A percentile compares a stretch with the other conserved stretches of the same genome.
Conservation (phyloP, 1,140 invertebrate genomes). For the Lepidurus arcticus region DNA sequence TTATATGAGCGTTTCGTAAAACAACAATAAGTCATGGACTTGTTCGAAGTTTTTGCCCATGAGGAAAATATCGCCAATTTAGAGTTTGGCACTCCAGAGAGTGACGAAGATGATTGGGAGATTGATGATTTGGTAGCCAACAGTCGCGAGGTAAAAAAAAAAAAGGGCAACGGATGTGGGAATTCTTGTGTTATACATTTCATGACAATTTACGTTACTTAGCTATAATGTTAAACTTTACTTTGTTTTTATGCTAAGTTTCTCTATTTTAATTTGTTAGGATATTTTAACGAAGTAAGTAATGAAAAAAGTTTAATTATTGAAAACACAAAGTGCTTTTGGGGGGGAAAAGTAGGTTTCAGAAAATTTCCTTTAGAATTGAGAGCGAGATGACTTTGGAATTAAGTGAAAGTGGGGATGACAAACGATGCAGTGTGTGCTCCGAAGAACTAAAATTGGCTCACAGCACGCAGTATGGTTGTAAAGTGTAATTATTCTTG, state of each 20-base stretch:
- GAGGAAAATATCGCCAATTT: conserved; percentile 24
- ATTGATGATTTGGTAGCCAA: neutral
- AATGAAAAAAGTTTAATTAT: too few species aligned
- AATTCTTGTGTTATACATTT: too few species aligned
- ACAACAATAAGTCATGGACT: neutral
- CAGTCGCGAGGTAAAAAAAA: neutral
- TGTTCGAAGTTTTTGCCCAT: neutral
- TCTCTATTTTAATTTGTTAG: neutral
- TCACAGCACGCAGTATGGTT: neutral
- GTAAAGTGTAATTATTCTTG: neutral
- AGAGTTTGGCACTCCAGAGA: neutral
- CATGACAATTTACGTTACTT: neutral
- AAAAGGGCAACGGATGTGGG: neutral
- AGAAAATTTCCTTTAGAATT: neutral
- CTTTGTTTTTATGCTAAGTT: neutral
- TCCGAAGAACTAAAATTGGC: neutral
- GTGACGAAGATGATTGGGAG: conserved; percentile 9
- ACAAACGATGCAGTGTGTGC: neutral
- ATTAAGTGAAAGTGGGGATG: neutral
- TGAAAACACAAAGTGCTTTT: too few species aligned
- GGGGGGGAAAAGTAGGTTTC: too few species aligned
- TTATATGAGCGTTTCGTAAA: neutral
- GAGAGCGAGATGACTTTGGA: neutral
- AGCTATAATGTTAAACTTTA: neutral
- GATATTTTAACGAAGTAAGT: too few species aligned